phyloP scores from a whole-genome alignment of 1,140 invertebrate genomes.

The Acyrthosiphon pisum region DNA sequence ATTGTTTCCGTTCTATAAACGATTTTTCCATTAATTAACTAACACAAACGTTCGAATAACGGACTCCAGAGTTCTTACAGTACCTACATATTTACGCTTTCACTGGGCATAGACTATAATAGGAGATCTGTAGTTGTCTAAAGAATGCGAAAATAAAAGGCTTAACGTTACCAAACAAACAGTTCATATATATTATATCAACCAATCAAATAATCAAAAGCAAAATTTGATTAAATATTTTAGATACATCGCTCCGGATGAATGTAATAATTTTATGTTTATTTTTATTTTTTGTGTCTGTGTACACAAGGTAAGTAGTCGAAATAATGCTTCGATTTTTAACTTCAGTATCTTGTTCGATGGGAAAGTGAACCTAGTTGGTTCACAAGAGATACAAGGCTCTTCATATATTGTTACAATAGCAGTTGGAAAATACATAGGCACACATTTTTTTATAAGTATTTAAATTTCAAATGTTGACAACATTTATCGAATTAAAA shows the following conservation, averaged over 20 bases:
- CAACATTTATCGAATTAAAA: too few relatives aligned
- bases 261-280: too few relatives aligned
- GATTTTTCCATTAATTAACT: constrained; percentile 44
- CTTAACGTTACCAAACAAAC: not conserved
- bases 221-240: constrained; percentile 9
- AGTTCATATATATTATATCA: not conserved
- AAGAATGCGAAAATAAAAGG: constrained; percentile 29
- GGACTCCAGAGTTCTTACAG: constrained; percentile 10
- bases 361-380: too few relatives aligned
- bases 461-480: too few relatives aligned
- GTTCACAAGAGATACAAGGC: too few relatives aligned
- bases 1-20: constrained; percentile 56
- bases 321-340: too few relatives aligned
- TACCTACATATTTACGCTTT: constrained; percentile 47
- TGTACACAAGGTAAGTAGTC: too few relatives aligned
- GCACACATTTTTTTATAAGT: too few relatives aligned
- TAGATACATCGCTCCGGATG: not conserved
- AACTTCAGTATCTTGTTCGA: too few relatives aligned
- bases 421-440: too few relatives aligned
- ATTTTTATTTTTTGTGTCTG: too few relatives aligned
- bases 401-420: too few relatives aligned
- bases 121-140: not conserved
- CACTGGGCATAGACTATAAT: not conserved
- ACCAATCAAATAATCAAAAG: not conserved
- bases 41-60: constrained; percentile 36